phyloP scores from a whole-genome alignment of 2,888 invertebrate genomes.

The Tuta absoluta region DNA sequence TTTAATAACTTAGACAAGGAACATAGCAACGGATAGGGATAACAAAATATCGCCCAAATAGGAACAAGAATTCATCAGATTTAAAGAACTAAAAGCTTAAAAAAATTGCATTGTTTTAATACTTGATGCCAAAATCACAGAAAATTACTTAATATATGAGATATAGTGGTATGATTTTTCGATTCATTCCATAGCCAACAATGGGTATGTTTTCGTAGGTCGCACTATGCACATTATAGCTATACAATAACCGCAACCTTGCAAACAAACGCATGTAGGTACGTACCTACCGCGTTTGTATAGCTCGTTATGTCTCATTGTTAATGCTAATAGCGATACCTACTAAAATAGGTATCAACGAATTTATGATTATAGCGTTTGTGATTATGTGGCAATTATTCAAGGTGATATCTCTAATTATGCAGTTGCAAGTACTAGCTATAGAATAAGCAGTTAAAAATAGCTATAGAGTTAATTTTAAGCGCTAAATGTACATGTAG shows the following conservation, averaged over 20 bases:
- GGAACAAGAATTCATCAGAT: no score
- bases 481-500: no score
- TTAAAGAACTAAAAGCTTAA: no score
- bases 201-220: not conserved
- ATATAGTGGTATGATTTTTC: no score
- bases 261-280: not conserved
- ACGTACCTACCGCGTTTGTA: conserved; percentile 28
- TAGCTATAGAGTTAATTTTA: not conserved
- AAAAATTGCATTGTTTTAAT: no score
- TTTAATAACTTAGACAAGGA: no score
- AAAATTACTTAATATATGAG: no score
- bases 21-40: no score
- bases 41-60: no score
- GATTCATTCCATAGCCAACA: no score
- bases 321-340: conserved; percentile 63
- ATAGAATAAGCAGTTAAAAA: no score
- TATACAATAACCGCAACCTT: conserved; percentile 18
- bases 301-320: conserved; percentile 71
- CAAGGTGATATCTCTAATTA: conserved; percentile 11
- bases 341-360: conserved; percentile 30
- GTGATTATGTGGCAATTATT: conserved; percentile 12
- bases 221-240: not conserved
- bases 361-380: conserved; percentile 7
- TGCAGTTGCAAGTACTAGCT: not conserved
- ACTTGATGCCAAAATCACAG: no score